Percentiles rank a stretch among this genome's conserved stretches.
These are phyloP conservation scores for Tursiops truncatus DNA, from an alignment of 2,113 vertebrate genomes.

Conservation along the genomic window DNA sequence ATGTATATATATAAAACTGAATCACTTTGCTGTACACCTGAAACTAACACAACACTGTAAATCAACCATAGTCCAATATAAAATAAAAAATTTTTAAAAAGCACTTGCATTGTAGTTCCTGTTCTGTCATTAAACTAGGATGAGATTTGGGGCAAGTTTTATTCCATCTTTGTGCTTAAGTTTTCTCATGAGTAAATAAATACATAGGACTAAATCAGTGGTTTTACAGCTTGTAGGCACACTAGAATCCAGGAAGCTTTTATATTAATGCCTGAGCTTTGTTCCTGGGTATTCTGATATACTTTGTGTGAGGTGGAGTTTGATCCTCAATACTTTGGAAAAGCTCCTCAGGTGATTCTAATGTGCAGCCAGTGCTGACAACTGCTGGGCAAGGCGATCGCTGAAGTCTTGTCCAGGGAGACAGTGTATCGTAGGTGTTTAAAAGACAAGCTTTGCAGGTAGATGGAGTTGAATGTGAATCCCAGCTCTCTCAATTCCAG, in stretches of 20 bases:
- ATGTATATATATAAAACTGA: too few relatives aligned
- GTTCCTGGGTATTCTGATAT: neutral
- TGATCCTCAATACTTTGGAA: neutral
- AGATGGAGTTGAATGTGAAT: neutral
- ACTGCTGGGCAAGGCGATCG: neutral
- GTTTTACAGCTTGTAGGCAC: neutral
- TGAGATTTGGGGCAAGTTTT: neutral
- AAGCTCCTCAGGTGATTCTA: neutral
- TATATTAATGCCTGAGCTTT: neutral
- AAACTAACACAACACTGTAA: neutral
- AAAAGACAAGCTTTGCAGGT: neutral
- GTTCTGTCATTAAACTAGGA: neutral
- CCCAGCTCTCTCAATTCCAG: neutral
- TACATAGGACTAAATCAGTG: neutral
- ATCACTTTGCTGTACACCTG: neutral
- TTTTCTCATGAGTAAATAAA: slow-evolving; percentile 13
- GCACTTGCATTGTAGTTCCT: neutral
- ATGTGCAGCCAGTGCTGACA: neutral
- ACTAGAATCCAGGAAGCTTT: neutral
- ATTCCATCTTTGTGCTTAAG: neutral
- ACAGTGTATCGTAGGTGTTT: neutral
- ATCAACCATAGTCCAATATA: neutral
- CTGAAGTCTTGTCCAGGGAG: neutral
- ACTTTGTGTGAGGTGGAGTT: neutral
- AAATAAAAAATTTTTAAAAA: neutral